These are phyloP conservation scores for Agrochola macilenta DNA, from an alignment of 2,888 invertebrate genomes.

Conservation along the genomic window DNA sequence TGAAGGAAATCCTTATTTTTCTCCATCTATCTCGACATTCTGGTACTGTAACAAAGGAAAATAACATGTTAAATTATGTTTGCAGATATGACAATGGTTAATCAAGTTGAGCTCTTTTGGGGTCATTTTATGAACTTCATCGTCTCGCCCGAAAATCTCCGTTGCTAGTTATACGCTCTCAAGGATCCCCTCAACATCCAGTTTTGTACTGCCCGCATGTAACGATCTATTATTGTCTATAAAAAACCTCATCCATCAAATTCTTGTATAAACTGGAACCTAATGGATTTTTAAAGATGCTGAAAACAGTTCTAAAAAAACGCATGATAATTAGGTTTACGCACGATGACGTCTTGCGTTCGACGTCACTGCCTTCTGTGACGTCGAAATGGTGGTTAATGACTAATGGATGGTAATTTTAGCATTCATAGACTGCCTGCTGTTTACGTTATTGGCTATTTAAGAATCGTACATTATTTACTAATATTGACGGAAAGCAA, in stretches of 20 bases:
- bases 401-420: too few relatives aligned
- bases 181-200: background rate
- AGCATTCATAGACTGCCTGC: background rate
- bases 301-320: background rate
- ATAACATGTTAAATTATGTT: background rate
- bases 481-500: slow-evolving; percentile 13
- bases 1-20: slow-evolving; percentile 69
- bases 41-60: slow-evolving; percentile 63
- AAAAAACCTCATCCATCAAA: background rate
- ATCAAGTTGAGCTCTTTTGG: background rate
- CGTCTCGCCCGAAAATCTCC: background rate
- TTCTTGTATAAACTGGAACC: background rate
- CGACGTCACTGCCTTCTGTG: background rate
- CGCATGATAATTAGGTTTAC: background rate
- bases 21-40: slow-evolving; percentile 72
- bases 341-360: background rate
- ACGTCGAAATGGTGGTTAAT: background rate
- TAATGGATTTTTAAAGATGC: background rate
- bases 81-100: background rate
- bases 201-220: background rate
- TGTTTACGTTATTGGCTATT: background rate
- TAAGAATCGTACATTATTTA: slow-evolving; percentile 7
- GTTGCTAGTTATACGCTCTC: too few relatives aligned
- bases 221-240: background rate
- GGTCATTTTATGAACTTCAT: background rate